phyloP scores from a whole-genome alignment of 1,140 invertebrate genomes.

The Octopus bimaculoides region DNA sequence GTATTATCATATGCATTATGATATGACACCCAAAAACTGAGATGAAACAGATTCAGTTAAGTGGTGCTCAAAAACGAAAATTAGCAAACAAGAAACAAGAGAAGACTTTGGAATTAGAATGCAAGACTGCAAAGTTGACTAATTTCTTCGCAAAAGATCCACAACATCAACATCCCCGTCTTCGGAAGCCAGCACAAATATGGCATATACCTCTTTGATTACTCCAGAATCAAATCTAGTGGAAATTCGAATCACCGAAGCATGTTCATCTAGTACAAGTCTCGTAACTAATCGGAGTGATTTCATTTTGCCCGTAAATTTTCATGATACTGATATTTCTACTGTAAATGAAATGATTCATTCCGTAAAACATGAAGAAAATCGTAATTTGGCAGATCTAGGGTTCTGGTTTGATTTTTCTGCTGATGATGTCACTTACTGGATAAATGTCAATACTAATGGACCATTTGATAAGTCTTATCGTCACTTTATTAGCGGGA shows the following conservation, averaged over 20 bases:
- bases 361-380: not conserved
- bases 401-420: not conserved
- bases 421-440: not conserved
- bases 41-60: conserved; percentile 16
- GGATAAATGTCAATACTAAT: not conserved
- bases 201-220: not conserved
- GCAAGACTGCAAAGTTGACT: conserved; percentile 14
- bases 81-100: conserved; percentile 15
- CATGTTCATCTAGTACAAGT: not conserved
- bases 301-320: not conserved
- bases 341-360: not conserved
- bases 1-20: too few relatives aligned
- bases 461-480: conserved; percentile 20
- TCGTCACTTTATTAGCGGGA: conserved; percentile 30
- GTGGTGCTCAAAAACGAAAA: conserved; percentile 14
- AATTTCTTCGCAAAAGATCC: conserved; percentile 46
- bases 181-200: not conserved
- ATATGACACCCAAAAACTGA: not conserved
- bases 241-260: not conserved
- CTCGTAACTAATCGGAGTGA: not conserved
- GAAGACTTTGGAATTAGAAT: conserved; percentile 9
- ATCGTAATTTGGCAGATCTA: not conserved
- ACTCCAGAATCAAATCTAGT: not conserved
- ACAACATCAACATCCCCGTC: conserved; percentile 70
- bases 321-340: not conserved